Evolutionary conservation across 2,888 invertebrate species (phyloP), one percentile per base, ranked within the genome.

Genomic region (Amphiduros pacificus): DNA sequence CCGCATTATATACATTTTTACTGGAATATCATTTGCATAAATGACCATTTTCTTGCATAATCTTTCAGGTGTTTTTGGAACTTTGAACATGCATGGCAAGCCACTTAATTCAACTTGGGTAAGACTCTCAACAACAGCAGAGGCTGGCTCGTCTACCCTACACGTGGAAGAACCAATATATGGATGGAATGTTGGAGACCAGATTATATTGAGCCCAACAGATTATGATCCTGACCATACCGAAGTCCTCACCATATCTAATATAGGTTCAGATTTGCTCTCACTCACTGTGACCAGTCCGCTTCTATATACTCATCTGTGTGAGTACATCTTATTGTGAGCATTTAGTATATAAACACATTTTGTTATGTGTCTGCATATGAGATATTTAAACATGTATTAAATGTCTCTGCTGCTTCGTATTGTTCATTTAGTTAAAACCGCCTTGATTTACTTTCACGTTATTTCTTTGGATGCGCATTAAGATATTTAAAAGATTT

Each of bases 281-380:
- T 71, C 70, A 5, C 36, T 76, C 11, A 73, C 71, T 1, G 65
- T 77, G 20, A 73, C 73, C 60, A 54, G 48, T 9, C 63, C 74
- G 14, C 60, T 76, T 9, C 41, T 56, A 29, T 69, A 73, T 63
- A 64, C 60, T 26, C 77, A 78, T 65, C 63, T 72, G 6, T 74
- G 62, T 62, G 53, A 31, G 53, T n/a, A n/a, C n/a, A n/a, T n/a
- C n/a, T n/a, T n/a, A n/a, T n/a, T n/a, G n/a, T n/a, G n/a, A n/a
- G n/a, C n/a, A n/a, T n/a, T n/a, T n/a, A n/a, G n/a, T n/a, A n/a
- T n/a, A n/a, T n/a, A n/a, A n/a, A n/a, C n/a, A n/a, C n/a, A n/a
- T n/a, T n/a, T n/a, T n/a, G n/a, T n/a, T n/a, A n/a, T n/a, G n/a
- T n/a, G n/a, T n/a, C n/a, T n/a, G n/a, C n/a, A n/a, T n/a, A n/a